These are phyloP conservation scores for Scolopax bukidnonensis DNA, from an alignment of 2,797 vertebrate species.

Conservation along the genomic window DNA sequence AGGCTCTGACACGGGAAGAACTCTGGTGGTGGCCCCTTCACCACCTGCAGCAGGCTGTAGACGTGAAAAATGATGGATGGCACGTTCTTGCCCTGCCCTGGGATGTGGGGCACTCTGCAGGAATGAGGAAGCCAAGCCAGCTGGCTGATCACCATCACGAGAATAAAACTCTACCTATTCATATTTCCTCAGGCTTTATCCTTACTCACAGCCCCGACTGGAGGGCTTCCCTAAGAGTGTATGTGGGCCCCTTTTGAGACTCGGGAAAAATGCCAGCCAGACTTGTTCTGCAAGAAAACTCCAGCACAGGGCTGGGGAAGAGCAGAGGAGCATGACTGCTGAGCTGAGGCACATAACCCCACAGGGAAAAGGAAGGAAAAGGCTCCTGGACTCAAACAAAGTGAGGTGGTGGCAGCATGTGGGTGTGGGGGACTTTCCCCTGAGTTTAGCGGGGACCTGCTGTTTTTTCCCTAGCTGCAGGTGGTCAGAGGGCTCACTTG, in stretches of 20 bases:
- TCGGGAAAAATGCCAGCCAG: background rate
- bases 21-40: background rate
- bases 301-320: background rate
- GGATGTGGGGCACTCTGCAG: background rate
- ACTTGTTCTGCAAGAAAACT: background rate
- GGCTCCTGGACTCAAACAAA: background rate
- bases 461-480: constrained; percentile 28
- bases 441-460: background rate
- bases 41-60: background rate
- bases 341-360: background rate
- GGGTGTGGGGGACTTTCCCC: constrained; percentile 52
- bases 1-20: background rate
- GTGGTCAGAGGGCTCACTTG: constrained; percentile 38
- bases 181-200: background rate
- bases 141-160: background rate
- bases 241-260: background rate
- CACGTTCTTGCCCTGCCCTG: background rate
- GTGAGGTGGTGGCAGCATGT: background rate
- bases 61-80: accelerated
- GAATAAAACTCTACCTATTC: background rate
- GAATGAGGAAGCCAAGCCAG: background rate
- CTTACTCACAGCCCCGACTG: background rate
- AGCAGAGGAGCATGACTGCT: background rate
- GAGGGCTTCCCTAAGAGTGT: background rate
- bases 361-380: constrained; percentile 20